These are phyloP conservation scores for Platyscapa corneri DNA, from an alignment of 1,140 invertebrate species.

Conservation along the genomic window DNA sequence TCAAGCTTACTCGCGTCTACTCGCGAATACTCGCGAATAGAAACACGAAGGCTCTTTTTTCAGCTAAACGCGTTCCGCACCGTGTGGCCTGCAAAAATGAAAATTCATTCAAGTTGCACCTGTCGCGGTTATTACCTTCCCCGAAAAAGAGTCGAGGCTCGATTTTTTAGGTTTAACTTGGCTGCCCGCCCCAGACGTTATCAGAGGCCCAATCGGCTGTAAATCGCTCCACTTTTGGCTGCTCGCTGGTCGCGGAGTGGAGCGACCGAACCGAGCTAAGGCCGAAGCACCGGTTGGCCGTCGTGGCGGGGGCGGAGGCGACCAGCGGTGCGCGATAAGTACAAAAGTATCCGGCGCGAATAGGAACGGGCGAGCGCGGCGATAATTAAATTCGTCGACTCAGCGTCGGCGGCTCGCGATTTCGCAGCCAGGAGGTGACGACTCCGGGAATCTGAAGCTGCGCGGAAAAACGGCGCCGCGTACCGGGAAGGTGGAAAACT, in stretches of 20 bases:
- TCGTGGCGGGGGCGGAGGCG: too few relatives aligned
- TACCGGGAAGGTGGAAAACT: slow-evolving; percentile 31
- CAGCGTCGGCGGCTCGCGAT: not conserved
- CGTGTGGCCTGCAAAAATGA: too few relatives aligned
- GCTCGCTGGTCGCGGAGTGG: too few relatives aligned
- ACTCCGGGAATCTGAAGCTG: not conserved
- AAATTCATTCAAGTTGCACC: too few relatives aligned
- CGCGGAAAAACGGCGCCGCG: not conserved
- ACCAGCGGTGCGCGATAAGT: not conserved
- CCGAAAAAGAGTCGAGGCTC: too few relatives aligned
- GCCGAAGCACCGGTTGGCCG: too few relatives aligned
- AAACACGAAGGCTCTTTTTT: too few relatives aligned
- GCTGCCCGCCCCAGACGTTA: not conserved
- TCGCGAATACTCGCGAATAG: too few relatives aligned
- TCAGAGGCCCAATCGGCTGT: not conserved
- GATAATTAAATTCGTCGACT: not conserved
- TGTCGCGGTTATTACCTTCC: too few relatives aligned
- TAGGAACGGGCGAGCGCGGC: not conserved
- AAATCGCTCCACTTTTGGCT: not conserved
- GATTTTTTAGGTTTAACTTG: not conserved
- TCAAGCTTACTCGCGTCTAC: too few relatives aligned
- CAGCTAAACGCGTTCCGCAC: too few relatives aligned
- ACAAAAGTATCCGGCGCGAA: not conserved
- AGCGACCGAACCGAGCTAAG: too few relatives aligned
- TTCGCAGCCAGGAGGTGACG: not conserved